Evolutionary conservation across 2,797 vertebrate genomes (phyloP).

Genomic region (Staurois parvus): DNA sequence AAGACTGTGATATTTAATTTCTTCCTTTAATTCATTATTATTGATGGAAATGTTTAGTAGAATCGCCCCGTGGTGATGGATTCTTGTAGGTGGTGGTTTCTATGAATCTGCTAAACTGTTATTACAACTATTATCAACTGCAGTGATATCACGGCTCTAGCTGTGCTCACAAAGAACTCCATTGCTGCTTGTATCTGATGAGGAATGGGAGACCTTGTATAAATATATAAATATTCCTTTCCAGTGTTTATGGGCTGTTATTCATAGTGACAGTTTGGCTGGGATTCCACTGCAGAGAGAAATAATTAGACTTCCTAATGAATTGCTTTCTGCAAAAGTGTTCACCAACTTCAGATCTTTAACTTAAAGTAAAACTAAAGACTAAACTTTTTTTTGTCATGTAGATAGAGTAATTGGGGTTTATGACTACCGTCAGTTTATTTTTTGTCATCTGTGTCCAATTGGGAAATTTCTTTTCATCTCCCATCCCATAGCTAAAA

Average conservation of each 20-base stretch:
- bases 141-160: neutral
- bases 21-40: too few relatives aligned
- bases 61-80: too few relatives aligned
- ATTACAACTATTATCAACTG: neutral
- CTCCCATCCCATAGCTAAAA: too few relatives aligned
- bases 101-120: neutral
- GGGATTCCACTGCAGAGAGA: neutral
- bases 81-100: neutral
- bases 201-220: neutral
- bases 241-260: constrained; percentile 10
- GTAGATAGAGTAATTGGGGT: too few relatives aligned
- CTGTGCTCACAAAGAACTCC: neutral
- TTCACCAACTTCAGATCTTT: neutral
- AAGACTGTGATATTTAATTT: too few relatives aligned
- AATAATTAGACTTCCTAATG: constrained; percentile 8
- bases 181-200: neutral
- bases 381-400: too few relatives aligned
- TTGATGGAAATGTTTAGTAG: too few relatives aligned
- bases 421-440: too few relatives aligned
- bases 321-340: constrained; percentile 20
- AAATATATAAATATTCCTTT: neutral
- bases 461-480: too few relatives aligned
- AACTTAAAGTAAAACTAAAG: neutral
- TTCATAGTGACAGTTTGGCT: constrained; percentile 12
- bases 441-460: too few relatives aligned